These are phyloP conservation scores for Prorops nasuta DNA, from an alignment of 1,140 invertebrate species.

Conservation along the genomic window DNA sequence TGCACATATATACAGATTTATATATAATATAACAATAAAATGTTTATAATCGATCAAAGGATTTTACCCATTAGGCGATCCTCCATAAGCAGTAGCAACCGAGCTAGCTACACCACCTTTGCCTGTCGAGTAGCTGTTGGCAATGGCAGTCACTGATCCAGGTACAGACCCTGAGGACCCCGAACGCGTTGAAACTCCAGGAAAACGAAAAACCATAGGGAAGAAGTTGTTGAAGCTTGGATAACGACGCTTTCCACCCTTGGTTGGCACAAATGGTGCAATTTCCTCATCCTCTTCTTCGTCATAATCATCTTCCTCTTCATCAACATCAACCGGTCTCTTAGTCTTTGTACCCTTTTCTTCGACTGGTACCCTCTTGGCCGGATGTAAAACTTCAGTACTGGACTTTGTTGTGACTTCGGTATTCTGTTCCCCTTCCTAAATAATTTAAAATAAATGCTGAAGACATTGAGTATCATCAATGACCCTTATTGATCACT, in stretches of 20 bases:
- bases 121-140: constrained; percentile 58
- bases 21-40: background rate
- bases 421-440: no score
- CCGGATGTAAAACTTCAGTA: background rate
- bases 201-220: constrained; percentile 50
- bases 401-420: constrained; percentile 6
- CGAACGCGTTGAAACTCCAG: constrained; percentile 26
- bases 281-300: constrained; percentile 36
- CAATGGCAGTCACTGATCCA: constrained; percentile 53
- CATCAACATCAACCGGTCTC: constrained; percentile 10
- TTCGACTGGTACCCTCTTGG: constrained; percentile 2
- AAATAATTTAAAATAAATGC: no score
- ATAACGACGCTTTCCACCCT: constrained; percentile 31
- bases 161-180: constrained; percentile 26
- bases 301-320: constrained; percentile 25
- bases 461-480: no score
- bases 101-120: constrained; percentile 57
- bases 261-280: constrained; percentile 32
- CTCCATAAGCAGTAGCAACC: constrained; percentile 56
- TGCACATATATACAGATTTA: background rate
- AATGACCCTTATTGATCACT: no score
- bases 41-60: constrained; percentile 8
- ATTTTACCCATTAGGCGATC: constrained; percentile 36
- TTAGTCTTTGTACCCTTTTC: constrained; percentile 34
- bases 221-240: constrained; percentile 47